Base-by-base conservation (phyloP, 1,140 invertebrate species). In the Vanessa tameamea region DNA sequence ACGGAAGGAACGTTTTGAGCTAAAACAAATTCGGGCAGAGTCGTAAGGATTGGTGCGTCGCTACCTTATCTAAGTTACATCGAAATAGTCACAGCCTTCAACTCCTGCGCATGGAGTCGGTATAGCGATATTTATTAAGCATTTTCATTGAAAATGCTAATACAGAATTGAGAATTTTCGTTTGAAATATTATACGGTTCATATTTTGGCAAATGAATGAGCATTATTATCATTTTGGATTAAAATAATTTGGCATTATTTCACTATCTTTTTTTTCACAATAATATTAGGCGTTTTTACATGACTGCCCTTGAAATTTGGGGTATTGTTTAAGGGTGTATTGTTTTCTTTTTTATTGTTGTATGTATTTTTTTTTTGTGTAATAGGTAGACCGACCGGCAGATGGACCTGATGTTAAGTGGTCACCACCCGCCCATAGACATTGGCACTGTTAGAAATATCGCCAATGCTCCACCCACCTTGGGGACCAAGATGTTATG, bases 1-100 rank as follows among this genome's bases (percentile, higher is more conserved):
- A 92, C 90, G 90, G 90, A 92, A 90, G 90, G 90, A 86, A 87
- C 78, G 65, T 83, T 88, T 89, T 89, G 88, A 90, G 88, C 87
- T 80, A 86, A 90, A 76, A 83, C 64, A 87, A 87, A 83, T 85
- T 86, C 78, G 78, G 85, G 85, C 80, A 12, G 26, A 73, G 50
- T 67, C 51, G 76, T 78, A 64, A 64, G 73, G 72, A 78, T 67
- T 80, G 75, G 81, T 70, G 80, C 81, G 71, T 82, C 82, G 77
- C 77, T 76, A 50, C 7, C 37, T 61, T 59, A 69, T 14, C 9
- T 68, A 43, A 68, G 14, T 57, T 57, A 57, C 53, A 16, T 50
- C 66, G 50, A 68, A 53, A 20, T 57, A 61, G 2, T 55, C 50
- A 68, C 66, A 69, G 43, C 37, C 31, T 43, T 61, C 43, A 55